Evolutionary conservation across 2,797 vertebrate genomes (phyloP), one percentile per base, ranked within the genome.

Genomic region (Aratinga solstitialis): DNA sequence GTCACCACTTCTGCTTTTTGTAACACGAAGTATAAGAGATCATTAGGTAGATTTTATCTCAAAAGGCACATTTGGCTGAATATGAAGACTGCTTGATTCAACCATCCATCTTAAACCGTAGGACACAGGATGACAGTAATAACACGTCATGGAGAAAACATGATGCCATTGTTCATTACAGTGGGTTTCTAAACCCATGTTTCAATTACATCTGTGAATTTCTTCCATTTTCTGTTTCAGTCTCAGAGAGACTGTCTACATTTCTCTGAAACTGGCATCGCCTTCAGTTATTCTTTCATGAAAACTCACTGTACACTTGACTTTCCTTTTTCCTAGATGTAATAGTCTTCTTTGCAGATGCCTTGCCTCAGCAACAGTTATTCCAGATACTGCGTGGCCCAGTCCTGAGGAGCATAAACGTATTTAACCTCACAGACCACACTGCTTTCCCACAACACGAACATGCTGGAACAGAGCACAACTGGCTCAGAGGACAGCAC

Each of bases 11-110:
- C 32, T 0, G 0, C 14, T 56, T 24, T 72, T 30, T 34, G 51
- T 66, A 87, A 68, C 27, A 56, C 6, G 17, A 21, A 1, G 9
- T 42, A 2, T 11, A 47, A 48, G 45, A 72, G 26, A 53, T 61
- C 0, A 3, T 48, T 1, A 0, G 43, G 20, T 30, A 66, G 32
- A 68, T 87, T 80, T 67, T 2, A 5, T 29, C 79, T 59, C 0
- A 0, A 74, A 89, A 72, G 3, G 19, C 6, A 1, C 20, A 11
- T 62, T 45, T 87, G 21, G 26, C 48, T 77, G 59, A 43, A 13
- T 38, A 23, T 12, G 29, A 67, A 61, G 77, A 4, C 29, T 9
- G 4, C 9, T 29, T 38, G 27, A 29, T 45, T 50, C 61, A 71
- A 47, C 21, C 48, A 8, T 5, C 10, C 75, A 10, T 58, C 15